Conservation (phyloP, 2,797 vertebrate species). For the Pangasius larnaudii region DNA sequence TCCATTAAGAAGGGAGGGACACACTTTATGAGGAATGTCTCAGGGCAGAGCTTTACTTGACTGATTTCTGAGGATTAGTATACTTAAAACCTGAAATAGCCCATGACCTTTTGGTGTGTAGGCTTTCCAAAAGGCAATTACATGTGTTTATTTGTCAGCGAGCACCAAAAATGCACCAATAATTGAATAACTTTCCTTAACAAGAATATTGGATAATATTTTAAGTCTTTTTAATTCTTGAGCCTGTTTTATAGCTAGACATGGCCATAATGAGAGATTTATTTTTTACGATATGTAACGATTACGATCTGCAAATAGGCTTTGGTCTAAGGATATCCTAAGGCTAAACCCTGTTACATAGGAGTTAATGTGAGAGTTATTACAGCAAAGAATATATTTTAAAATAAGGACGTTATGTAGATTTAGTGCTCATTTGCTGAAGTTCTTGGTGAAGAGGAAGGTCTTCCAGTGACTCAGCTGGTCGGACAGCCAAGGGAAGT, state of each 20-base stretch:
- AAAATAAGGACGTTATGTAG: not conserved
- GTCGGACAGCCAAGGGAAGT: not conserved
- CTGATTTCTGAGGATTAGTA: not conserved
- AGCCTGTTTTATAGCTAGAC: not conserved
- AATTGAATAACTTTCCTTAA: not conserved
- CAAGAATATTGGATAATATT: not conserved
- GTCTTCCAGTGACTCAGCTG: not conserved
- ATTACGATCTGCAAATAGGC: not conserved
- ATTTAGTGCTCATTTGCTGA: not conserved
- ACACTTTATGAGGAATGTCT: slow-evolving; percentile 33
- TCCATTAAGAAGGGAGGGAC: slow-evolving; percentile 36
- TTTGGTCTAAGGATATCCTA: not conserved
- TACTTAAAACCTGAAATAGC: not conserved
- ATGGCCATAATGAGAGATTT: not conserved
- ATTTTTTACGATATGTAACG: not conserved
- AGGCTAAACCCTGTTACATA: no score
- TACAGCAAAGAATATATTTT: not conserved
- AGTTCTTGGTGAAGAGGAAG: not conserved
- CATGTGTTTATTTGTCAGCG: not conserved
- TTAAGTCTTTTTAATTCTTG: not conserved
- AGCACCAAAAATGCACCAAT: not conserved
- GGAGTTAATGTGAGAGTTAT: not conserved
- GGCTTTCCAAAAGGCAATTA: not conserved
- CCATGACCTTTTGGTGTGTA: not conserved
- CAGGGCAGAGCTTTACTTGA: not conserved